Evolutionary conservation across 2,888 invertebrate genomes (phyloP).

Genomic region (Cephus nigrinus): DNA sequence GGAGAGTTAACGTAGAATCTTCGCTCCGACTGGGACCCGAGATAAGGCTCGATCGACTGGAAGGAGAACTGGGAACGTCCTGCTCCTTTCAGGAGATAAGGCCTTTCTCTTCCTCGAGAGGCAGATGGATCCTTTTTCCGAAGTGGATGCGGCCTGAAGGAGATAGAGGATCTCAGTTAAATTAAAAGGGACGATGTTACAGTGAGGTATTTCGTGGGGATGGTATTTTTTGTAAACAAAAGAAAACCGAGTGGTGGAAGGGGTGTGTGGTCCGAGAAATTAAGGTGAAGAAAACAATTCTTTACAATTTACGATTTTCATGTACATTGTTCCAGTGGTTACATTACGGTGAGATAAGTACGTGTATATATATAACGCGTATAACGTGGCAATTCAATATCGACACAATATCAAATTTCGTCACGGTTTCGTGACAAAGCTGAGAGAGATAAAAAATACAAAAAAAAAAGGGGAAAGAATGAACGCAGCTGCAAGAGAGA

Average conservation of each 20-base stretch:
- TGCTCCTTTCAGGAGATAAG: background rate
- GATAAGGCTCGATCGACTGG: background rate
- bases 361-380: conserved; percentile 2
- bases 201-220: background rate
- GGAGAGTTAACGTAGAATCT: background rate
- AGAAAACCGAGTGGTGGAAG: background rate
- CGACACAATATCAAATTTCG: background rate
- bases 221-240: background rate
- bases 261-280: background rate
- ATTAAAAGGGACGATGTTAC: background rate
- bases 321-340: background rate
- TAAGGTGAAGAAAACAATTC: background rate
- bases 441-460: background rate
- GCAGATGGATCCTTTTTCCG: background rate
- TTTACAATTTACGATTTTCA: background rate
- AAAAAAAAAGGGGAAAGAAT: conserved; percentile 13
- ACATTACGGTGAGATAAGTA: background rate
- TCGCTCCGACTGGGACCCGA: background rate
- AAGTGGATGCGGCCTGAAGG: background rate
- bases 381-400: conserved; percentile 4
- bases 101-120: background rate
- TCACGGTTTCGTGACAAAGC: background rate
- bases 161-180: background rate
- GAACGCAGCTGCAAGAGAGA: conserved; percentile 13
- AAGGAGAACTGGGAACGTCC: background rate